Evolutionary conservation across 2,113 vertebrate genomes (phyloP).

Genomic region (Cygnus buccinator): DNA sequence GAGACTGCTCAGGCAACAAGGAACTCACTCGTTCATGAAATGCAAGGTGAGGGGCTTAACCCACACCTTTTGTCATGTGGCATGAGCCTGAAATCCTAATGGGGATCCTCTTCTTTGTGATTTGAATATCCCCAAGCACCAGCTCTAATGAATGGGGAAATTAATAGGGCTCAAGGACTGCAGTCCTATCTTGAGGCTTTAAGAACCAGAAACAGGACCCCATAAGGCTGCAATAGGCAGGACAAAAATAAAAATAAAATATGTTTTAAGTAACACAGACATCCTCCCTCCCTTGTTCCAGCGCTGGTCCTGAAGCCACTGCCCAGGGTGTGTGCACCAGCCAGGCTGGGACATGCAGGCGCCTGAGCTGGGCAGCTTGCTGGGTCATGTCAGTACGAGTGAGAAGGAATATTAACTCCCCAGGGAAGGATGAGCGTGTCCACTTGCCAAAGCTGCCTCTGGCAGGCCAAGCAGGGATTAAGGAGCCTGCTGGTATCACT

Average conservation of each 20-base stretch:
- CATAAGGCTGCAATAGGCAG: fast-evolving
- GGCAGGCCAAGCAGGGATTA: background rate
- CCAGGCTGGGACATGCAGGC: background rate
- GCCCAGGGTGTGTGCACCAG: fast-evolving
- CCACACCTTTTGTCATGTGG: background rate
- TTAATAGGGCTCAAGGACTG: background rate
- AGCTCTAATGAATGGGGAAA: no score
- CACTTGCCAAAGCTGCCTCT: background rate
- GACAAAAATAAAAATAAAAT: background rate
- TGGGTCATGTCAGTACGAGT: fast-evolving
- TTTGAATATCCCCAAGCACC: background rate
- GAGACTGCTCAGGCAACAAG: background rate
- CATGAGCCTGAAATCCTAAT: background rate
- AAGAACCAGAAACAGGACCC: background rate
- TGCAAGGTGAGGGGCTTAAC: background rate
- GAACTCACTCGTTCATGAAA: background rate
- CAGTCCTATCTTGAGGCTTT: background rate
- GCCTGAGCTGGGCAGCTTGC: background rate
- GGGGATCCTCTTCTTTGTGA: background rate
- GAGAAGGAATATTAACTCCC: background rate
- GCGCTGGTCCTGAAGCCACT: background rate
- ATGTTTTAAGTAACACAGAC: background rate
- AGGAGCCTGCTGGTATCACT: background rate
- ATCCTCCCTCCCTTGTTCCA: background rate
- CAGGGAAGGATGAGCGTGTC: fast-evolving